Percentiles rank a stretch among this genome's conserved stretches.
Conservation (phyloP, 1,140 invertebrate genomes). For the Lucilia cuprina region DNA sequence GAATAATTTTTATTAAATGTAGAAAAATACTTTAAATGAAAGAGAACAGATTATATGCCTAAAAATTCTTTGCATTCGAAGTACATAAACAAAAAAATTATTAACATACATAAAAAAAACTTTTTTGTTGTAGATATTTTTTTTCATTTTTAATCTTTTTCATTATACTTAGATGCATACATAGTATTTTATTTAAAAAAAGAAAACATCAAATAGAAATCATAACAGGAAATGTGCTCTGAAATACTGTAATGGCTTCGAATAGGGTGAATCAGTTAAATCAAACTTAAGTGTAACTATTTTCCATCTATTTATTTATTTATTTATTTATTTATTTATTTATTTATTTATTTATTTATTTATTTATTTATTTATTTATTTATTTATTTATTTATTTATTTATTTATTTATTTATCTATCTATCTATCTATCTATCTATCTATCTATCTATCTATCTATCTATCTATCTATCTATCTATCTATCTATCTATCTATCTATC, state of each 20-base stretch:
- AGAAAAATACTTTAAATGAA: slow-evolving; percentile 28
- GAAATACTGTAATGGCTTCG: background rate
- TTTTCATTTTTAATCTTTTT: background rate
- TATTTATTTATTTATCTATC: too few species aligned
- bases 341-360: too few species aligned
- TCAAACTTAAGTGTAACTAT: too few species aligned
- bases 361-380: too few species aligned
- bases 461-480: too few species aligned
- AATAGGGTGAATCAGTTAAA: too few species aligned
- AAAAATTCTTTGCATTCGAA: slow-evolving; percentile 20
- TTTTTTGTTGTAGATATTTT: background rate
- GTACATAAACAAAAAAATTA: background rate
- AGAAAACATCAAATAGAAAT: slow-evolving; percentile 2
- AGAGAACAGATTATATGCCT: slow-evolving; percentile 24
- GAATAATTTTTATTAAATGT: slow-evolving; percentile 27
- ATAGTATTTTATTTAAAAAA: background rate
- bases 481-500: too few species aligned
- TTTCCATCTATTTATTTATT: too few species aligned
- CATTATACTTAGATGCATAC: background rate
- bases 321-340: too few species aligned
- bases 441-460: too few species aligned
- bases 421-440: too few species aligned
- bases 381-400: too few species aligned
- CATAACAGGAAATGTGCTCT: background rate
- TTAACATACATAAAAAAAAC: background rate